phyloP scores from a whole-genome alignment of 1,140 invertebrate species.

The Vollenhovia emeryi region DNA sequence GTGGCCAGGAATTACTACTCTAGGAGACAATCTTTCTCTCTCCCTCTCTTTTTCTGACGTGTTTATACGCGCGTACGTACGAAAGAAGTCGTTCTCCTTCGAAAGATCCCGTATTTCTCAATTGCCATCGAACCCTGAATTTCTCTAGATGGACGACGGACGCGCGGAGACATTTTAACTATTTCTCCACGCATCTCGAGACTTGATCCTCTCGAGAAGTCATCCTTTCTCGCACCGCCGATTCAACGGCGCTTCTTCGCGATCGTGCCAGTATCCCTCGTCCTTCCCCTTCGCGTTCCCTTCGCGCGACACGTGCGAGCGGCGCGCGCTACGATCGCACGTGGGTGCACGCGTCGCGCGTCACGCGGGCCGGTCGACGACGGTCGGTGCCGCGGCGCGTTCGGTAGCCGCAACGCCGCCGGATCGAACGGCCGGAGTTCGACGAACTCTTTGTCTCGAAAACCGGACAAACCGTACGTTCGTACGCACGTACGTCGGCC shows the following conservation, averaged over 20 bases:
- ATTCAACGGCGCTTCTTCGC: background rate
- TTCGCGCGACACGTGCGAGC: constrained; percentile 32
- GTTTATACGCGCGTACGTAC: background rate
- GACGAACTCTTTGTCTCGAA: constrained; percentile 66
- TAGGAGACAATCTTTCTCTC: constrained; percentile 18
- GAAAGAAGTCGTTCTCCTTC: background rate
- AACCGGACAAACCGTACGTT: constrained; percentile 63
- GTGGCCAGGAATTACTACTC: constrained; percentile 63
- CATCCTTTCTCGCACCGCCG: background rate
- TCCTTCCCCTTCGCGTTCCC: background rate
- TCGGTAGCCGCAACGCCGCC: constrained; percentile 40
- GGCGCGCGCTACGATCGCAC: constrained; percentile 18
- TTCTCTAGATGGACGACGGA: background rate
- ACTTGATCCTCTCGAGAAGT: no score
- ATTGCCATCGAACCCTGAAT: background rate
- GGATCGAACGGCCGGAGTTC: constrained; percentile 52
- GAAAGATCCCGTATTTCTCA: background rate
- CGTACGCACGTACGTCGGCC: constrained; percentile 17
- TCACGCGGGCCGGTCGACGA: constrained; percentile 40
- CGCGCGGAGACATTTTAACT: no score
- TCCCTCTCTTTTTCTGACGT: background rate
- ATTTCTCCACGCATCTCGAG: background rate
- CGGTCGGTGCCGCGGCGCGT: constrained; percentile 10
- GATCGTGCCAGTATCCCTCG: background rate
- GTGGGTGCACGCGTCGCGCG: constrained; percentile 47